These are phyloP conservation scores for Zoroaster sp. DNA, from an alignment of 53 echinoderm and acorn worm genomes.

Conservation along the genomic window DNA sequence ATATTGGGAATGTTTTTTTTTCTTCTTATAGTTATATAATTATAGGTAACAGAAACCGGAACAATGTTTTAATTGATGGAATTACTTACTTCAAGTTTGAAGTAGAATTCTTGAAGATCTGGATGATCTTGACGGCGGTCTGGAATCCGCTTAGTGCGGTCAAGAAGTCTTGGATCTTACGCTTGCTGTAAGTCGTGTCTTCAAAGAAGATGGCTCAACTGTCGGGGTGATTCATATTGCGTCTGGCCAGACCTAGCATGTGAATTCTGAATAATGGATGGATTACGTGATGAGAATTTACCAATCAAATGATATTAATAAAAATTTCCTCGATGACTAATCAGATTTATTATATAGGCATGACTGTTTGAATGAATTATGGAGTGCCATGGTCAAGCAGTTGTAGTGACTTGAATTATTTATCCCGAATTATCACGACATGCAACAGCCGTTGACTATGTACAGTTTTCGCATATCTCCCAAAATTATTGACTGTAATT, in stretches of 20 bases:
- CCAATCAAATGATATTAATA: not conserved
- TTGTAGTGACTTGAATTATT: not conserved
- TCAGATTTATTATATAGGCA: not conserved
- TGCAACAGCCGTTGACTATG: too few species aligned
- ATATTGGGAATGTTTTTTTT: not conserved
- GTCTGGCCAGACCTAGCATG: slow-evolving; percentile 77
- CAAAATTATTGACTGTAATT: too few species aligned
- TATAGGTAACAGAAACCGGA: too few species aligned
- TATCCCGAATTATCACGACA: too few species aligned
- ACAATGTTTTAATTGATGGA: too few species aligned
- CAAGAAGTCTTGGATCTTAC: slow-evolving; percentile 90
- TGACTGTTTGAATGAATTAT: not conserved
- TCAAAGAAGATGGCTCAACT: slow-evolving; percentile 98
- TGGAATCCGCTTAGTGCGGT: slow-evolving; percentile 88
- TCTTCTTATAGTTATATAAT: not conserved
- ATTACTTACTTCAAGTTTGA: slow-evolving; percentile 88
- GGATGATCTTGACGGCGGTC: slow-evolving; percentile 60
- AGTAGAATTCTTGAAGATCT: slow-evolving; percentile 67
- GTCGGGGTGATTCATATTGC: slow-evolving; percentile 83
- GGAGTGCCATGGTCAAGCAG: not conserved
- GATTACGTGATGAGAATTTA: not conserved
- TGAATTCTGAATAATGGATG: slow-evolving; percentile 73
- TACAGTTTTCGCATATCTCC: too few species aligned
- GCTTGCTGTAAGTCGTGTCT: slow-evolving; percentile 90
- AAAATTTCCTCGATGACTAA: not conserved